Conservation (phyloP, 2,888 invertebrate genomes). For the Archips crataeganus region DNA sequence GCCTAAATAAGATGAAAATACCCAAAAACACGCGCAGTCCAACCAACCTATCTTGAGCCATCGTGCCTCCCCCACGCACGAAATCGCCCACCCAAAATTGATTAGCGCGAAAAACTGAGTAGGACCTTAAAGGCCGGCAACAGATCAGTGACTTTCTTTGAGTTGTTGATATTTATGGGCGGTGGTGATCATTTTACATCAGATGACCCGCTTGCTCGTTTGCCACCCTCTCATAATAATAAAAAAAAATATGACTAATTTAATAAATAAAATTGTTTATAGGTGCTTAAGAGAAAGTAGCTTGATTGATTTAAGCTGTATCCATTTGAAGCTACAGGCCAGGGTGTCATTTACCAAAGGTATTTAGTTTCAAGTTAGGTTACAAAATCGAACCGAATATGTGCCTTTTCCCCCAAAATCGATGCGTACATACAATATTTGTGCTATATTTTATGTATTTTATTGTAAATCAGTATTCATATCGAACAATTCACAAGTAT, state of each 20-base stretch:
- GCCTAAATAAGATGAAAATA: too few species aligned
- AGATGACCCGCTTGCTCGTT: too few species aligned
- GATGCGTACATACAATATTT: constrained; percentile 14
- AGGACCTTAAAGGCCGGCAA: too few species aligned
- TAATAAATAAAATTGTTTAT: constrained; percentile 9
- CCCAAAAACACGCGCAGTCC: too few species aligned
- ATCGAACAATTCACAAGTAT: constrained; percentile 29
- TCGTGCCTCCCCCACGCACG: too few species aligned
- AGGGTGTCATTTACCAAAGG: constrained; percentile 25
- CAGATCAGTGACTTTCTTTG: too few species aligned
- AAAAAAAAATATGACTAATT: neutral
- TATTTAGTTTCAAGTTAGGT: constrained; percentile 19
- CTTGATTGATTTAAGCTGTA: constrained; percentile 7
- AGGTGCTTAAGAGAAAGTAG: constrained; percentile 25
- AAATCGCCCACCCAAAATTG: too few species aligned
- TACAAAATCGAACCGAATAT: constrained; percentile 25
- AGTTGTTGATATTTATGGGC: too few species aligned
- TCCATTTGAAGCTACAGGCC: constrained; percentile 17
- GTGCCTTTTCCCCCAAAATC: constrained; percentile 14
- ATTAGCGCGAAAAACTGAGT: too few species aligned
- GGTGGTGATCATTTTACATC: too few species aligned
- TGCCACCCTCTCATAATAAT: too few species aligned
- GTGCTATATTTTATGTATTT: constrained; percentile 24
- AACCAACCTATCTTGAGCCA: too few species aligned
- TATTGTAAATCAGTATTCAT: constrained; percentile 26